These are phyloP conservation scores for Okapia johnstoni DNA, from an alignment of 2,113 vertebrate species.

Conservation along the genomic window DNA sequence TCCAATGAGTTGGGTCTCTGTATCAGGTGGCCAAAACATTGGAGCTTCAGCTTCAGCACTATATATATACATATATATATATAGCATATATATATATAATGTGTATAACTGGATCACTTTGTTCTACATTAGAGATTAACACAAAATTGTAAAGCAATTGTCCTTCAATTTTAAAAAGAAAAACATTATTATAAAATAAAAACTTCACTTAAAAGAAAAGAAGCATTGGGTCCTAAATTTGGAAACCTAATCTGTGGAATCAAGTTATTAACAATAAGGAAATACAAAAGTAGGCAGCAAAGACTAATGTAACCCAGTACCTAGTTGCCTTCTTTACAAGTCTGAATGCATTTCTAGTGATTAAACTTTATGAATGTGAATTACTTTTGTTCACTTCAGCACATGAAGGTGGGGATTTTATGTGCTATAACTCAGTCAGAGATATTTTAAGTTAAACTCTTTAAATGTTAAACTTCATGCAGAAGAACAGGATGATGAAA, in stretches of 20 bases:
- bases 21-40: background rate
- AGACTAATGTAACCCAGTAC: background rate
- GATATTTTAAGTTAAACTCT: slow-evolving; percentile 45
- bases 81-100: background rate
- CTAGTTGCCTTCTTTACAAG: background rate
- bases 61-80: background rate
- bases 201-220: slow-evolving; percentile 4
- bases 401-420: slow-evolving; percentile 21
- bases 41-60: background rate
- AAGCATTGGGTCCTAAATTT: slow-evolving; percentile 37
- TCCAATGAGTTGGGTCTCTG: background rate
- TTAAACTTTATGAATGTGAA: slow-evolving; percentile 12
- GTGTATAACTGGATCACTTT: background rate
- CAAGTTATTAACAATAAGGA: slow-evolving; percentile 38
- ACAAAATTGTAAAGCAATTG: background rate
- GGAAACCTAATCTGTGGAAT: background rate
- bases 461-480: slow-evolving; percentile 32
- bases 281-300: background rate
- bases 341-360: background rate
- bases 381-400: slow-evolving; percentile 47
- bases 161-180: background rate
- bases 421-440: slow-evolving; percentile 32
- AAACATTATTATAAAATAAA: background rate
- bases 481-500: slow-evolving; percentile 50
- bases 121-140: background rate